phyloP scores from a whole-genome alignment of 2,797 vertebrate genomes.

The Columba guinea region DNA sequence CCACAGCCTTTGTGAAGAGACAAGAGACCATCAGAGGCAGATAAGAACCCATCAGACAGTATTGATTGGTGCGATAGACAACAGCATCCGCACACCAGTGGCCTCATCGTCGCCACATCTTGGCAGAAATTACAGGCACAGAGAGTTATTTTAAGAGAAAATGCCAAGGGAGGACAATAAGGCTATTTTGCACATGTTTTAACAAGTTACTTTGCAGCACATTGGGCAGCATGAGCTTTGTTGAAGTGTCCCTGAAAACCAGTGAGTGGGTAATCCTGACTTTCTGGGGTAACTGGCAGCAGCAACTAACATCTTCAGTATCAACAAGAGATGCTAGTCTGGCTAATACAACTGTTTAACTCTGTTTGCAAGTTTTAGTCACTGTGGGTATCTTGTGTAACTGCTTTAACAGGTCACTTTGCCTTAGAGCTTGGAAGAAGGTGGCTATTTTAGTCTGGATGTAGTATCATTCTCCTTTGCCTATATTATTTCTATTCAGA shows the following conservation, averaged over 20 bases:
- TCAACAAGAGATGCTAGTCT: not conserved
- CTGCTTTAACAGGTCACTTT: not conserved
- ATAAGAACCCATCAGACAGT: not conserved
- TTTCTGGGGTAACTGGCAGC: not conserved
- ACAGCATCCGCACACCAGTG: fast-evolving
- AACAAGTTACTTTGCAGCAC: not conserved
- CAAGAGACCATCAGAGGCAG: not conserved
- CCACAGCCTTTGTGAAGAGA: not conserved
- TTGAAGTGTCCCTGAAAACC: not conserved
- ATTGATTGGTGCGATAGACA: fast-evolving
- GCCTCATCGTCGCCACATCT: fast-evolving
- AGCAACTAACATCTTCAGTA: not conserved
- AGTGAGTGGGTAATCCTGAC: not conserved
- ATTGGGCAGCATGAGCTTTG: not conserved
- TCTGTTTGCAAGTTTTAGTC: not conserved
- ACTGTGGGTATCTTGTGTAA: not conserved
- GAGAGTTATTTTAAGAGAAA: not conserved
- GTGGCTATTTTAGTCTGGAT: not conserved
- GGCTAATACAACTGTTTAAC: not conserved
- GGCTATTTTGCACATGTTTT: not conserved
- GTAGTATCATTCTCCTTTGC: not conserved
- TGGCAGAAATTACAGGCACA: not conserved
- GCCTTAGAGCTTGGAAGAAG: not conserved
- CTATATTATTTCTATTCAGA: not conserved
- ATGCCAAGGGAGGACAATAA: not conserved